These are phyloP conservation scores for Eurois occulta DNA, from an alignment of 2,888 invertebrate genomes.

Conservation along the genomic window DNA sequence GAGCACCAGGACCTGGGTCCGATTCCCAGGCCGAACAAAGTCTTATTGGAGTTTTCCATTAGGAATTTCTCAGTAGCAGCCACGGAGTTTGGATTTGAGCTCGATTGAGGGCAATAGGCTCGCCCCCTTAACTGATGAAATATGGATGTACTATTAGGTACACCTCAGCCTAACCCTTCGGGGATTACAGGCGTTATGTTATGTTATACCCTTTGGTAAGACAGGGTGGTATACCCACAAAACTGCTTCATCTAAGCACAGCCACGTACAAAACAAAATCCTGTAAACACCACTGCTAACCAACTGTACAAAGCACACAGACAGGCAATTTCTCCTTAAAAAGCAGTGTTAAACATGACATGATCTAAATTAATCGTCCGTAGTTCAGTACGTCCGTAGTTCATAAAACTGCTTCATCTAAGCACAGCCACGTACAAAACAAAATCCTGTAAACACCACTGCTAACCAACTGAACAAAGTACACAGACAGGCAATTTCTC, in stretches of 20 bases:
- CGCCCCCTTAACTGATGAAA: too few species aligned
- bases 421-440: not conserved
- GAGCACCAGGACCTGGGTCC: too few species aligned
- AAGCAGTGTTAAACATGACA: conserved; percentile 57
- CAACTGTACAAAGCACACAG: conserved; percentile 23
- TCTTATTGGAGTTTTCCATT: too few species aligned
- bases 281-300: not conserved
- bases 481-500: conserved; percentile 39
- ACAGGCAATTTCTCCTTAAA: conserved; percentile 45
- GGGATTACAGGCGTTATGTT: too few species aligned
- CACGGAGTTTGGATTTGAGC: too few species aligned
- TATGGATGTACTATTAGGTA: too few species aligned
- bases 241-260: not conserved
- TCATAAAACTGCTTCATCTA: too few species aligned
- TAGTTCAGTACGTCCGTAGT: too few species aligned
- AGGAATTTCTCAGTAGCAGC: too few species aligned
- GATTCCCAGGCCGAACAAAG: too few species aligned
- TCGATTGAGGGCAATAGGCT: too few species aligned
- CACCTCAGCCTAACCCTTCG: too few species aligned
- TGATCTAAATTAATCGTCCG: conserved; percentile 68
- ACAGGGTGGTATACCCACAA: not conserved
- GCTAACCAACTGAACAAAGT: conserved; percentile 6
- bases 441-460: not conserved
- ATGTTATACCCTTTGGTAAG: not conserved
- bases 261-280: conserved; percentile 4